Evolutionary conservation across 2,888 invertebrate genomes (phyloP), one percentile per base, ranked within the genome.

Genomic region (Thyatira batis): DNA sequence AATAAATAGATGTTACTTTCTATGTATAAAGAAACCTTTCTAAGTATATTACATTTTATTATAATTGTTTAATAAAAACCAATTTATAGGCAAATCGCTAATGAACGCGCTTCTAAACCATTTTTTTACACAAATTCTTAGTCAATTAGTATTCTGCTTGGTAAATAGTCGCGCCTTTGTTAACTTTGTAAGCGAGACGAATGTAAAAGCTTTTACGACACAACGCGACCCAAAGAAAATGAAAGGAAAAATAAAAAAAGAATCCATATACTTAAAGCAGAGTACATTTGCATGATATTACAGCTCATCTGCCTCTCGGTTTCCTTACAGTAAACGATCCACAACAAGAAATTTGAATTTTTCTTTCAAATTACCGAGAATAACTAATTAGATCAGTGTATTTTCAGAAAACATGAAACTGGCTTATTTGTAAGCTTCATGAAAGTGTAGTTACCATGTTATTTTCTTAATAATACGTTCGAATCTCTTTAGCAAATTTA

Each of bases 281-380:
- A 67, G 70, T 66, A 81, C 85, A 88, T 89, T 89, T 89, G 82
- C 88, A 89, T 89, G 80, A 87, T 86, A 87, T 87, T 87, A 85
- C 80, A 71, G 80, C 81, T 86, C 82, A 82, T 83, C 78, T 76
- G 73, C 68, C 63, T 67, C 61, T 59, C 78, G 65, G 74, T 75
- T 72, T 75, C 73, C 80, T 66, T 79, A 83, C 73, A 76, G 81
- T 77, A 80, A 87, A 83, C 82, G 82, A 82, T 80, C 78, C 80
- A 72, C 69, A 80, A 81, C 80, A 78, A 57, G 23, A 73, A 80
- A 79, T 80, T 78, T 80, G 73, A 81, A 80, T 82, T 73, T 78
- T 71, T 71, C 66, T 72, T 68, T 69, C 58, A 69, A 76, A 76
- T 74, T 69, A 64, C 67, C 53, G 53, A 56, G 69, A 74, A 73